Conservation (phyloP, 2,113 vertebrate genomes). For the Vidua macroura region DNA sequence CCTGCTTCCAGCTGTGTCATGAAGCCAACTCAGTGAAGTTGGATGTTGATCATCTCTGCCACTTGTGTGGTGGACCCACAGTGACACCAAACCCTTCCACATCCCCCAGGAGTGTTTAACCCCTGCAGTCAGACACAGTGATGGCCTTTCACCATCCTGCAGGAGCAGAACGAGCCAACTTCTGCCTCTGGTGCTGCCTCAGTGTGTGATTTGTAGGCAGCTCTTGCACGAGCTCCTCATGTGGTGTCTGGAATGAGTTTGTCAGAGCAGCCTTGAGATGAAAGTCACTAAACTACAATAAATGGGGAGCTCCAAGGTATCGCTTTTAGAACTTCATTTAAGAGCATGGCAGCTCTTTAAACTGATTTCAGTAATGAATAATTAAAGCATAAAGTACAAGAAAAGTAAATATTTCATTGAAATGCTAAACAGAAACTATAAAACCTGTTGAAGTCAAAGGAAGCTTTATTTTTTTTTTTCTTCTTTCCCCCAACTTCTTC, state of each 20-base stretch:
- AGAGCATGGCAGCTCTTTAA: constrained; percentile 32
- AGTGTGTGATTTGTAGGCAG: fast-evolving
- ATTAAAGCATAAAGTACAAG: constrained; percentile 40
- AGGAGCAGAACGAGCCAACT: background rate
- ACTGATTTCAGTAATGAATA: constrained; percentile 41
- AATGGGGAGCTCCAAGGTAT: background rate
- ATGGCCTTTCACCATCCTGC: background rate
- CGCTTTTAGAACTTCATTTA: background rate
- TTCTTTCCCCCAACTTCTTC: background rate
- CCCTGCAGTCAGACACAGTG: fast-evolving
- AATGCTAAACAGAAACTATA: constrained; percentile 32
- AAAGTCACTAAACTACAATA: background rate
- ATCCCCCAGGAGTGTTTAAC: fast-evolving
- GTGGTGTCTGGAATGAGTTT: background rate
- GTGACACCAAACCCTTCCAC: background rate
- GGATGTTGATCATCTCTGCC: background rate
- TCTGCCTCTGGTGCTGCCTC: background rate
- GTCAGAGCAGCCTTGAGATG: background rate
- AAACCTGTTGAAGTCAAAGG: background rate
- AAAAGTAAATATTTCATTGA: constrained; percentile 61
- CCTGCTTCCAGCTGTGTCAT: background rate
- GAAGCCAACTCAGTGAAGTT: fast-evolving
- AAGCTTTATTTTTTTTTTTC: background rate
- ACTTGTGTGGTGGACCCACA: background rate
- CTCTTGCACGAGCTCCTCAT: background rate